Conservation (phyloP, 1,140 invertebrate genomes). For the Phocides pigmalion region DNA sequence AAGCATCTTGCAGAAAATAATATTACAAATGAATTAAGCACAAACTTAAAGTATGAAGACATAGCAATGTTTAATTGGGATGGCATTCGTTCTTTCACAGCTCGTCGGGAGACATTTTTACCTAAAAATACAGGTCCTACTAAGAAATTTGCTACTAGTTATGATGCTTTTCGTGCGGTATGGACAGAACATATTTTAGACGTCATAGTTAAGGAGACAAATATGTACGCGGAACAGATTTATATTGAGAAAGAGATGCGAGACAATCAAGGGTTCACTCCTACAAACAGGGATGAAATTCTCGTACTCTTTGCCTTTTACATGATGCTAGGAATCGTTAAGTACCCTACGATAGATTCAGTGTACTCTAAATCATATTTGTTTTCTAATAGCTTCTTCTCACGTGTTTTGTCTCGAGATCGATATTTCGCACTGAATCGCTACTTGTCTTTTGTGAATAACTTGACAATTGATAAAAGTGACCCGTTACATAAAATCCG, state of each 20-base stretch:
- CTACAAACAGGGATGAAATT: slow-evolving; percentile 34
- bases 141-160: background rate
- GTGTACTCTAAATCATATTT: slow-evolving; percentile 33
- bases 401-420: slow-evolving; percentile 14
- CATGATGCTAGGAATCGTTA: slow-evolving; percentile 38
- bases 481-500: slow-evolving; percentile 24
- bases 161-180: slow-evolving; percentile 36
- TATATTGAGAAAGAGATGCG: slow-evolving; percentile 7
- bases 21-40: background rate
- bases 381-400: slow-evolving; percentile 29
- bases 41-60: background rate
- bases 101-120: background rate
- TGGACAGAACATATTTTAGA: slow-evolving; percentile 23
- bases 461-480: background rate
- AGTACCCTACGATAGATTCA: slow-evolving; percentile 33
- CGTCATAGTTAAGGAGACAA: slow-evolving; percentile 19
- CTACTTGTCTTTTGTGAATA: slow-evolving; percentile 14
- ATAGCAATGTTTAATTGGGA: slow-evolving; percentile 4
- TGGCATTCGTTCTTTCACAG: background rate
- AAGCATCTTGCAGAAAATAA: background rate
- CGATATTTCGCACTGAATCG: slow-evolving; percentile 27
- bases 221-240: slow-evolving; percentile 7
- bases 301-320: slow-evolving; percentile 36
- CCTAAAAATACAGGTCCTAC: slow-evolving; percentile 18
- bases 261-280: background rate